Percentiles rank a stretch among this genome's conserved stretches.
phyloP scores from a whole-genome alignment of 2,797 vertebrate species.

The Salarias fasciatus region DNA sequence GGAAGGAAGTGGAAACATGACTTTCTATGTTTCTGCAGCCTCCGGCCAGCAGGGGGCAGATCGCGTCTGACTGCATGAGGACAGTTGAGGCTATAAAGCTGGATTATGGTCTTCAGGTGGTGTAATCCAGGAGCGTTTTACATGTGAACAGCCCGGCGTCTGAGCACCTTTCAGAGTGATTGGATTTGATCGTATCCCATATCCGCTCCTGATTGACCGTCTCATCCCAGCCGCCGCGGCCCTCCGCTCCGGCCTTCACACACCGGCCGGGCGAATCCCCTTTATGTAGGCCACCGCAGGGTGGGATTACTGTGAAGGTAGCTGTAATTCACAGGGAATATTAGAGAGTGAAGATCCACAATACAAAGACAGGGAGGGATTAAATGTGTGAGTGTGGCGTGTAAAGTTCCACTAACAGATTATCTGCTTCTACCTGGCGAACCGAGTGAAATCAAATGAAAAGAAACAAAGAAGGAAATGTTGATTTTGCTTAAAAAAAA shows the following conservation, averaged over 20 bases:
- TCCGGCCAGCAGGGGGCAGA: slow-evolving; percentile 45
- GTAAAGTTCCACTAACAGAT: slow-evolving; percentile 47
- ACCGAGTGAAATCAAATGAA: no score
- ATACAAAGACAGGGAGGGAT: slow-evolving; percentile 65
- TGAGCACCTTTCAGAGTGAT: slow-evolving; percentile 56
- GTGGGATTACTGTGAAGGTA: slow-evolving; percentile 73
- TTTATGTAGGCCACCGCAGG: slow-evolving; percentile 62
- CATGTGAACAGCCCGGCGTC: slow-evolving; percentile 33
- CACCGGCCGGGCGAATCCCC: slow-evolving; percentile 9
- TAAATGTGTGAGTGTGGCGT: slow-evolving; percentile 54
- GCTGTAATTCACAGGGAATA: slow-evolving; percentile 71
- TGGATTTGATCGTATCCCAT: slow-evolving; percentile 51
- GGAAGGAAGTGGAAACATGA: no score
- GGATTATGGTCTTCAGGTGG: slow-evolving; percentile 61
- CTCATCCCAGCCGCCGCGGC: slow-evolving; percentile 19
- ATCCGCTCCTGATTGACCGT: slow-evolving; percentile 54
- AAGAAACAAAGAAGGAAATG: no score
- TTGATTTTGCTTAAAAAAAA: no score
- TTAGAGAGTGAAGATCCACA: slow-evolving; percentile 58
- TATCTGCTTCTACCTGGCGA: neutral
- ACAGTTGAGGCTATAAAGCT: slow-evolving; percentile 4
- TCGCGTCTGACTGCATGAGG: neutral
- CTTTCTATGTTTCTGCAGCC: neutral
- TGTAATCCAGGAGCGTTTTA: slow-evolving; percentile 54
- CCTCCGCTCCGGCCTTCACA: slow-evolving; percentile 5